Conservation (phyloP, 2,797 vertebrate species). For the Lindbergichthys nudifrons region DNA sequence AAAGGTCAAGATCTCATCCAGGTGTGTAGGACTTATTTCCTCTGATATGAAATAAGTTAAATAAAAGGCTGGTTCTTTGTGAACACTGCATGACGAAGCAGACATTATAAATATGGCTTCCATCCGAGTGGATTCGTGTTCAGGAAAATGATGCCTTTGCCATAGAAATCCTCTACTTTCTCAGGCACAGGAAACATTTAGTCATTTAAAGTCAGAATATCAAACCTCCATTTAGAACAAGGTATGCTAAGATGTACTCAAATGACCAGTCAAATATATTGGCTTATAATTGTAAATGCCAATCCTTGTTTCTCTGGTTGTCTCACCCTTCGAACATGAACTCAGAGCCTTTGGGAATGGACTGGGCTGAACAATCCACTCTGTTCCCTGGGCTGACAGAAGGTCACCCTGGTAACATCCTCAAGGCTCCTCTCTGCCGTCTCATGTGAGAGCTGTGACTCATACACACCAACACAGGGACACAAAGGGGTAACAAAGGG, state of each 20-base stretch:
- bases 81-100: slow-evolving; percentile 12
- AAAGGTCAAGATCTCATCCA: background rate
- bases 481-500: slow-evolving; percentile 51
- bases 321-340: slow-evolving; percentile 39
- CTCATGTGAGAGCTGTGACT: slow-evolving; percentile 49
- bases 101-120: slow-evolving; percentile 10
- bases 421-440: slow-evolving; percentile 44
- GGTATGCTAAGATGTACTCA: slow-evolving; percentile 7
- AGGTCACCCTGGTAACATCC: slow-evolving; percentile 58
- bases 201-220: slow-evolving; percentile 10
- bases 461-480: slow-evolving; percentile 9
- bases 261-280: background rate
- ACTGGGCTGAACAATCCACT: slow-evolving; percentile 35
- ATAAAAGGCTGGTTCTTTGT: background rate
- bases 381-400: slow-evolving; percentile 37
- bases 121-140: background rate
- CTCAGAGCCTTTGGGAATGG: slow-evolving; percentile 22
- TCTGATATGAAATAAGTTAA: background rate
- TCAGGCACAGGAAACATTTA: slow-evolving; percentile 17
- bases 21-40: background rate
- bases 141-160: slow-evolving; percentile 16
- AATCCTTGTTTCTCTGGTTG: slow-evolving; percentile 2
- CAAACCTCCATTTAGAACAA: slow-evolving; percentile 1
- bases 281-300: slow-evolving; percentile 5
- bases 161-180: slow-evolving; percentile 25